Conservation (phyloP, 2,888 invertebrate genomes). For the Melanophora roralis region DNA sequence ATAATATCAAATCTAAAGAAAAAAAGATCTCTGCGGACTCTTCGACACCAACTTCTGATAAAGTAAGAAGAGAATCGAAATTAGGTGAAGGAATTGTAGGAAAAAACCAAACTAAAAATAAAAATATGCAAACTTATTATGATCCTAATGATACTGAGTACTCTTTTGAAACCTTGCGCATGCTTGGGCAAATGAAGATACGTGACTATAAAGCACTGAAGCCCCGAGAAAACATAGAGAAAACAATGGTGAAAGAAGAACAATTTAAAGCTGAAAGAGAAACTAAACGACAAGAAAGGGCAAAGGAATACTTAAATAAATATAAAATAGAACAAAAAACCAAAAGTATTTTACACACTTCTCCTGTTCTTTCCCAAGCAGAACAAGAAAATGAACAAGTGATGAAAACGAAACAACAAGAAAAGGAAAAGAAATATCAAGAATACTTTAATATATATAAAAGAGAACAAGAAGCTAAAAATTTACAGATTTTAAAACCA, state of each 20-base stretch:
- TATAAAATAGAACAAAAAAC: constrained; percentile 1
- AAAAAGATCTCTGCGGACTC: background rate
- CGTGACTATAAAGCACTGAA: constrained; percentile 55
- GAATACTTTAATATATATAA: constrained; percentile 27
- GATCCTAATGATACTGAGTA: constrained; percentile 15
- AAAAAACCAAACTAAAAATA: background rate
- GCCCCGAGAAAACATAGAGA: background rate
- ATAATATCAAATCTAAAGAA: background rate
- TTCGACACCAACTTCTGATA: background rate
- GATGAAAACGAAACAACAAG: background rate
- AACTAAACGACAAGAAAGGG: background rate
- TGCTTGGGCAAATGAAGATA: constrained; percentile 58
- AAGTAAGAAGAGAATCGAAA: constrained; percentile 48
- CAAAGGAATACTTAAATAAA: constrained; percentile 16
- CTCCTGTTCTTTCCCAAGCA: background rate
- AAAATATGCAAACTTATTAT: no score
- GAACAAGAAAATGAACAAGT: background rate
- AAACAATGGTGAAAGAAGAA: background rate
- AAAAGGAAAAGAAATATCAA: constrained; percentile 14
- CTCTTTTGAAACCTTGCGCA: constrained; percentile 56
- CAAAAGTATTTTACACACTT: background rate
- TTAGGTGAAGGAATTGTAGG: constrained; percentile 22
- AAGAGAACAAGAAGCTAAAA: background rate
- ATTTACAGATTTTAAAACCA: background rate
- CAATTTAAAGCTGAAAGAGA: background rate